Base-by-base conservation (phyloP, 2,888 invertebrate genomes). In the Tyria jacobaeae region DNA sequence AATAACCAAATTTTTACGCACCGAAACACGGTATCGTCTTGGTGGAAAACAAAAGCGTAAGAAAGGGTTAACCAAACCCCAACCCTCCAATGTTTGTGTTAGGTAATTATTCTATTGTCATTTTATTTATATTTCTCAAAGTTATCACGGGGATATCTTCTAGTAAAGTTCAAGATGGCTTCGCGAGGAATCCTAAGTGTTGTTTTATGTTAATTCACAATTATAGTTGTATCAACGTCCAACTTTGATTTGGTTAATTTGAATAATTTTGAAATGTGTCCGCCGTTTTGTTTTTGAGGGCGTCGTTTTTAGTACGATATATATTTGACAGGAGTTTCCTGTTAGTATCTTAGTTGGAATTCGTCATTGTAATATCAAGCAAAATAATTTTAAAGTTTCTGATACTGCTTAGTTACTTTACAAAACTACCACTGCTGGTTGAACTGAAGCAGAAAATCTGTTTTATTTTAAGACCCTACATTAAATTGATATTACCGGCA, bases 91-190 rank as follows among this genome's bases (percentile, higher is more conserved):
- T 86, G 83, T 88, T 84, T 86, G 83, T 73, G 72, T 78, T 76
- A 79, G 80, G 85, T 87, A 90, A 89, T 90, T 90, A 89, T 90
- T 89, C 90, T 85, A 89, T 89, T 91, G 90, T 91, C 88, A 87
- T 91, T 89, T 91, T 92, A 90, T 92, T 92, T 91, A 91, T 91
- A 91, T 90, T 91, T 89, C 82, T 73, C 81, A 71, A 84, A 89
- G 89, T 89, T 91, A 91, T 91, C 89, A 76, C 81, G 61, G 75
- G 79, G 85, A 89, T 91, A 90, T 90, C 89, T 89, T 79, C 87
- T 88, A 90, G 90, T 91, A 91, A 91, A 91, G 80, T 90, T 87
- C 76, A 82, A 86, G 88, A 84, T 73, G 83, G 82, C 79, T 78
- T 72, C 72, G 75, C 76, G 75, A 78, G 83, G 91, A 89, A 89